Conservation (phyloP, 2,113 vertebrate species). For the Oryzias javanicus region DNA sequence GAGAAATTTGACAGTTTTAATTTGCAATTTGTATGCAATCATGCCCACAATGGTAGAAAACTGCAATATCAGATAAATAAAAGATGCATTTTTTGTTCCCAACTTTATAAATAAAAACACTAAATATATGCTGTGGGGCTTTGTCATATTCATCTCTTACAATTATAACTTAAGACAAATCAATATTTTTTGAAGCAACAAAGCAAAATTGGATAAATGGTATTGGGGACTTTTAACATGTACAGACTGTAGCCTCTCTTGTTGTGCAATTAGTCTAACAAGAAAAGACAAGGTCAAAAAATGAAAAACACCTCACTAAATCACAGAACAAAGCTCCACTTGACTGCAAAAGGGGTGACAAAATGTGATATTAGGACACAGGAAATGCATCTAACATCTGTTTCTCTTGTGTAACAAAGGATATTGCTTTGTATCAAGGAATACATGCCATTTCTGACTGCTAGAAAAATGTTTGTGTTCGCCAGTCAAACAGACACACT, state of each 20-base stretch:
- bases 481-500: conserved; percentile 72
- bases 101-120: no score
- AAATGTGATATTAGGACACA: conserved; percentile 43
- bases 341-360: conserved; percentile 12
- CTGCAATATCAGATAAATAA: no score
- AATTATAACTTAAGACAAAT: no score
- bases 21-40: no score
- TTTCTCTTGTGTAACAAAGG: conserved; percentile 66
- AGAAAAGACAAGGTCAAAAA: conserved; percentile 23
- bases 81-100: no score
- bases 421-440: conserved; percentile 51
- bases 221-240: not conserved
- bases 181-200: no score
- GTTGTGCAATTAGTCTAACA: conserved; percentile 5
- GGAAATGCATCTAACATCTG: conserved; percentile 62
- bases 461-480: conserved; percentile 68
- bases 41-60: no score
- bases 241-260: not conserved
- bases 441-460: conserved; percentile 60
- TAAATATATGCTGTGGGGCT: no score
- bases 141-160: no score
- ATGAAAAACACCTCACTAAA: conserved; percentile 26
- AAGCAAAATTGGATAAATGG: conserved; percentile 17
- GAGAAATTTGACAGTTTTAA: conserved; percentile 4
- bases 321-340: conserved; percentile 10